A percentile compares a stretch with the other conserved stretches of the same genome.
Evolutionary conservation across 1,140 invertebrate species (phyloP).

Genomic region (Lethrus apterus): DNA sequence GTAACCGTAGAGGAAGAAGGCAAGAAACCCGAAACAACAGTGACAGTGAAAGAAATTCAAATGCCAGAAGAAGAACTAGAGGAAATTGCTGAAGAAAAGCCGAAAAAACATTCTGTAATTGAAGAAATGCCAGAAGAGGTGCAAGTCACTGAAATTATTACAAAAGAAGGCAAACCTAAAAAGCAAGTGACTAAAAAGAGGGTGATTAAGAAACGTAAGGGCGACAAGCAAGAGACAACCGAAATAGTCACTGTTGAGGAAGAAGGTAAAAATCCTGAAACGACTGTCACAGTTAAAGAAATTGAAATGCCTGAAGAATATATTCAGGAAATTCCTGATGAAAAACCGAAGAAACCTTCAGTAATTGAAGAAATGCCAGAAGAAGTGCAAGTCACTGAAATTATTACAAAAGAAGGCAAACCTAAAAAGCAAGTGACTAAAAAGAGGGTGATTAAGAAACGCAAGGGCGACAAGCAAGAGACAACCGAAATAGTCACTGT

Average conservation of each 20-base stretch:
- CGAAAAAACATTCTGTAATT: constrained; percentile 1
- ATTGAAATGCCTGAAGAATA: constrained; percentile 22
- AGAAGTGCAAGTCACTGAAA: constrained; percentile 31
- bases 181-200: constrained; percentile 29
- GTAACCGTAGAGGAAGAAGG: constrained; percentile 31
- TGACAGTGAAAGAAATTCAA: constrained; percentile 26
- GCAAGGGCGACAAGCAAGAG: constrained; percentile 32
- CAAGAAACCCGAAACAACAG: constrained; percentile 28
- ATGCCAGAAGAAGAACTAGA: constrained; percentile 24
- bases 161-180: constrained; percentile 30
- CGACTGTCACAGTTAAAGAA: constrained; percentile 32
- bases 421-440: constrained; percentile 31
- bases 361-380: constrained; percentile 26
- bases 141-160: constrained; percentile 19
- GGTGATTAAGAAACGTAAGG: constrained; percentile 28
- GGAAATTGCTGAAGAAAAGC: constrained; percentile 24
- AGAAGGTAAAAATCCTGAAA: constrained; percentile 33
- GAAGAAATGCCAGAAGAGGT: constrained; percentile 19
- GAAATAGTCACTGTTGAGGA: constrained; percentile 35
- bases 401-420: constrained; percentile 31
- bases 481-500: constrained; percentile 35
- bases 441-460: constrained; percentile 31
- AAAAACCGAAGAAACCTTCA: constrained; percentile 8
- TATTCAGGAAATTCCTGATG: constrained; percentile 18
- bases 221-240: constrained; percentile 31